phyloP scores from a whole-genome alignment of 2,797 vertebrate genomes.

The Alca torda region DNA sequence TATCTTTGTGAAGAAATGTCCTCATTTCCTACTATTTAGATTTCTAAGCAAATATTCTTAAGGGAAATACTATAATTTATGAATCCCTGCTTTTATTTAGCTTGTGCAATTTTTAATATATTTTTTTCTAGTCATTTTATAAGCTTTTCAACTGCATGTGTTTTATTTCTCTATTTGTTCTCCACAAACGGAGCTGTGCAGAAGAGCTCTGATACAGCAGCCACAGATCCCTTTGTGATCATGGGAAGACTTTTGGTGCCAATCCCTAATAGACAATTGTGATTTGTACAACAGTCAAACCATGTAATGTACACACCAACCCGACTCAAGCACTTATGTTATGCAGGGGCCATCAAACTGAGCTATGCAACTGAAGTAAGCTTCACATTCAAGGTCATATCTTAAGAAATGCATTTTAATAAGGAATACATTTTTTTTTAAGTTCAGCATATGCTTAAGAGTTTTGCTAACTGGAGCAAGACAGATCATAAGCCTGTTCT shows the following conservation, averaged over 20 bases:
- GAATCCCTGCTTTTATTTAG: background rate
- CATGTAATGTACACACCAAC: background rate
- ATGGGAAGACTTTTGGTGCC: rapidly evolving
- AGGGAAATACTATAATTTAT: background rate
- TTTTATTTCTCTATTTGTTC: background rate
- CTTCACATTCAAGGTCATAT: background rate
- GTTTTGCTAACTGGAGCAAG: background rate
- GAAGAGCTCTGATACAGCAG: background rate
- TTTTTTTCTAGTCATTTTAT: background rate
- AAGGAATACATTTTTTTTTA: background rate
- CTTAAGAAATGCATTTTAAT: background rate
- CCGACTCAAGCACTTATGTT: rapidly evolving
- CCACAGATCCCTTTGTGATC: background rate
- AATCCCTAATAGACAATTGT: background rate
- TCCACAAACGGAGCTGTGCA: background rate
- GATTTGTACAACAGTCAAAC: background rate
- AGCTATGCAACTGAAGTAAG: background rate
- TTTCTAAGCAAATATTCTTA: background rate
- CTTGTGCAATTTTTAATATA: background rate
- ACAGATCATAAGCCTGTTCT: background rate
- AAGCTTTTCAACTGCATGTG: background rate
- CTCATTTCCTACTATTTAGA: background rate
- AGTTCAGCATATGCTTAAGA: background rate
- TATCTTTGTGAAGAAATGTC: background rate
- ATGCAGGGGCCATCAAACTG: background rate